Evolutionary conservation across 2,113 vertebrate species (phyloP), one percentile per base, ranked within the genome.

Genomic region (Anguilla rostrata): DNA sequence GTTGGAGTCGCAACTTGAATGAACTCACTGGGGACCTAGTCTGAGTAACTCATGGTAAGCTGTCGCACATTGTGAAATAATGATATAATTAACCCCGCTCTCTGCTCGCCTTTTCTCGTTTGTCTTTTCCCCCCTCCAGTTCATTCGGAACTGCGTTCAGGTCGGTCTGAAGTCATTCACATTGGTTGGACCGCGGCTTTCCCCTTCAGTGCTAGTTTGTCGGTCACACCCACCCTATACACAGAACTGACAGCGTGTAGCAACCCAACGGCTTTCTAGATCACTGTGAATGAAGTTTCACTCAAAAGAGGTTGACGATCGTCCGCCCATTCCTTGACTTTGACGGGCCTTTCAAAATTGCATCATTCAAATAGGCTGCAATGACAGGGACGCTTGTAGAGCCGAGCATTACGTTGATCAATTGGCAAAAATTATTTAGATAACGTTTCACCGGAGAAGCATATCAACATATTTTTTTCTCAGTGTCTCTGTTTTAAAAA

Each of bases 201-300:
- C 49, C 84, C 84, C 84, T 78, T 79, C 16, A 78, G 41, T 29
- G 39, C 78, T 18, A 12, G n/a, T 75, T 15, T 29, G 78, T 57
- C 46, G 84, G 84, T 80, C 84, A 85, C 84, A 85, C 84, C 84
- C 84, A 85, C 84, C 84, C 71, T 29, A 20, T 39, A 79, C 75
- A 56, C 78, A 80, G 39, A 80, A 80, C 84, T 80, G 84, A 85
- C 84, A 79, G 29, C 84, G 49, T 78, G 29, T 49, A 85, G 71
- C 84, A 85, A 34, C 34, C 34, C 34, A 34, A 85, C 84, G 84
- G 84, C 71, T 85, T 43, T 85, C 84, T 41, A 18, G 15, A 20
- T 80, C 78, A 80, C 39, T 8, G 63, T 71, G 29, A 53, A 66
- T 78, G 43, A 75, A 84, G 84, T 85, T 85, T 85, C 84, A 80